phyloP scores from a whole-genome alignment of 2,113 vertebrate genomes.

The Hassar affinis region DNA sequence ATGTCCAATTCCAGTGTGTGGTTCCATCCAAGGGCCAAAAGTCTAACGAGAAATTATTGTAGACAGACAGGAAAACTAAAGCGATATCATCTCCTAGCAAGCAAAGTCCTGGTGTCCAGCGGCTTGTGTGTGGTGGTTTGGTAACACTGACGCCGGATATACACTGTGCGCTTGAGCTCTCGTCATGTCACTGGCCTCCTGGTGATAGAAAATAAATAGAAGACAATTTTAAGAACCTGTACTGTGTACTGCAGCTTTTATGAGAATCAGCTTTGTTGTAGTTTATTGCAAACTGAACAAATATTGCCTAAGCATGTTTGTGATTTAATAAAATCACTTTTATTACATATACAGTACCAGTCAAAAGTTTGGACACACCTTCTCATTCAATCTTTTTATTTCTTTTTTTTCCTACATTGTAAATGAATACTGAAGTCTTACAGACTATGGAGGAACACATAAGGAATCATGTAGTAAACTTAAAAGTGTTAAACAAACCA shows the following conservation, averaged over 20 bases:
- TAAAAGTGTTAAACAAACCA: too few species aligned
- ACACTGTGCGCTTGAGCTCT: slow-evolving; percentile 80
- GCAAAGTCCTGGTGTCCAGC: slow-evolving; percentile 85
- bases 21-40: slow-evolving; percentile 32
- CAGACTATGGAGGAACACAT: too few species aligned
- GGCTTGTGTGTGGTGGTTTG: slow-evolving; percentile 84
- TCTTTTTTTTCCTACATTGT: too few species aligned
- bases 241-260: not conserved
- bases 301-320: not conserved
- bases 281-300: not conserved
- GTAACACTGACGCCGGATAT: slow-evolving; percentile 81
- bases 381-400: too few species aligned
- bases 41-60: slow-evolving; percentile 28
- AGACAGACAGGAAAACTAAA: not conserved
- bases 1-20: slow-evolving; percentile 50
- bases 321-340: too few species aligned
- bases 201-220: slow-evolving; percentile 44
- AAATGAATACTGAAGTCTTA: too few species aligned
- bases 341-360: too few species aligned
- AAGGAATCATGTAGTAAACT: too few species aligned
- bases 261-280: not conserved
- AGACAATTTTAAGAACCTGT: not conserved
- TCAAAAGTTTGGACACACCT: too few species aligned
- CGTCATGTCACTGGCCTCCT: slow-evolving; percentile 83
- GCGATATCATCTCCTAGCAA: slow-evolving; percentile 74